A percentile compares a stretch with the other conserved stretches of the same genome.
Conservation (phyloP, 2,797 vertebrate genomes). For the Poliocrania exsul region DNA sequence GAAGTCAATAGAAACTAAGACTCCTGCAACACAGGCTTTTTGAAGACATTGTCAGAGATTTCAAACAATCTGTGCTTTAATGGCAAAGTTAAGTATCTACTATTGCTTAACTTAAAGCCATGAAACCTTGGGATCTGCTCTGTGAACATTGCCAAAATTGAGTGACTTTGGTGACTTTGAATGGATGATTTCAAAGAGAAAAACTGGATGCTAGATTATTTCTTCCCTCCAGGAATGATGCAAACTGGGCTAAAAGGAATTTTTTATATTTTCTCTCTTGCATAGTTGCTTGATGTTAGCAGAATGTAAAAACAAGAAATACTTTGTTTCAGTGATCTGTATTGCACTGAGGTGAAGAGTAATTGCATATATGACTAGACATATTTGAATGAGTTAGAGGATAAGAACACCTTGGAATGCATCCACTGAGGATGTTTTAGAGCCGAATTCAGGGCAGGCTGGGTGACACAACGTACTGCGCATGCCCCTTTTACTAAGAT, state of each 20-base stretch:
- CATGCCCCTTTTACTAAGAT: neutral
- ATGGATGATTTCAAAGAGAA: neutral
- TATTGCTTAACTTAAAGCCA: neutral
- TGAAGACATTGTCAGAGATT: neutral
- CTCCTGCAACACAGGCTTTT: neutral
- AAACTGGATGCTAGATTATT: neutral
- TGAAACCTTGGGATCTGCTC: neutral
- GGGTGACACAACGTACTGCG: neutral
- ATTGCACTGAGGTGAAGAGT: neutral
- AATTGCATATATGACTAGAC: neutral
- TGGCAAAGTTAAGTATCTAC: slow-evolving; percentile 27
- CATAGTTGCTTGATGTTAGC: neutral
- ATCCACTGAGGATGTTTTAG: neutral
- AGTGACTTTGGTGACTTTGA: neutral
- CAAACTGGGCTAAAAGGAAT: neutral
- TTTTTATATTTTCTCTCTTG: neutral
- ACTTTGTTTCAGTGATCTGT: neutral
- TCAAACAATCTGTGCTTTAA: neutral
- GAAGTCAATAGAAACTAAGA: slow-evolving; percentile 29
- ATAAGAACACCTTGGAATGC: neutral
- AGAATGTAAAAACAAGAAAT: neutral
- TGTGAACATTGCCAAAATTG: neutral
- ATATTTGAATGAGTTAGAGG: neutral
- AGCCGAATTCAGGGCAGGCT: neutral
- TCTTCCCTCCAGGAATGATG: neutral